A percentile compares a stretch with the other conserved stretches of the same genome.
These are phyloP conservation scores for Eumerus sabulonum DNA, from an alignment of 2,888 invertebrate species.

Conservation along the genomic window DNA sequence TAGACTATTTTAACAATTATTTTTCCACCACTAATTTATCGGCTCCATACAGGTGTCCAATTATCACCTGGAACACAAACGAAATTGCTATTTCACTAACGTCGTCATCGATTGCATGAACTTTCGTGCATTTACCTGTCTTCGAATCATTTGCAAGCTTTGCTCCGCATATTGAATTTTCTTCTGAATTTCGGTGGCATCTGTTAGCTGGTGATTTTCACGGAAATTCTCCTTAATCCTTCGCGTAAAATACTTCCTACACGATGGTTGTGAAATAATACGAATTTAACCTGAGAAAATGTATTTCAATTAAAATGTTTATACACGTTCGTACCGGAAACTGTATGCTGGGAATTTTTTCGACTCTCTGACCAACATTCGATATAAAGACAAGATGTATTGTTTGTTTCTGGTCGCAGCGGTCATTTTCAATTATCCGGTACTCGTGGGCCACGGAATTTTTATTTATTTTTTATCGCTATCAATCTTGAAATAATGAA, in stretches of 20 bases:
- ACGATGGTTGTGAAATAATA: background rate
- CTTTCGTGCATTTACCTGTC: conserved; percentile 36
- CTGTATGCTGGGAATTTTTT: conserved; percentile 49
- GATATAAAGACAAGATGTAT: conserved; percentile 36
- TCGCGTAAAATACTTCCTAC: conserved; percentile 46
- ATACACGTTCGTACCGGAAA: conserved; percentile 33
- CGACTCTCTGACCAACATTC: conserved; percentile 47
- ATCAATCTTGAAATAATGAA: too few species aligned
- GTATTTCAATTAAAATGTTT: background rate
- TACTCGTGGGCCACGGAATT: too few species aligned
- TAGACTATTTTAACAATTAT: conserved; percentile 5
- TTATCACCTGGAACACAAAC: conserved; percentile 41
- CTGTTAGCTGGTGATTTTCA: conserved; percentile 24
- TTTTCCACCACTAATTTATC: conserved; percentile 56
- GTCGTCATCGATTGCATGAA: background rate
- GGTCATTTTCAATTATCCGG: too few species aligned
- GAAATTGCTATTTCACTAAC: conserved; percentile 15
- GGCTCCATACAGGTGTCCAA: conserved; percentile 51
- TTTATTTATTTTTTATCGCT: too few species aligned
- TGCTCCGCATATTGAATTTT: conserved; percentile 45
- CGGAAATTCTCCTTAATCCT: conserved; percentile 41
- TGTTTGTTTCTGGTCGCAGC: too few species aligned
- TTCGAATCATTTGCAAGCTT: conserved; percentile 40
- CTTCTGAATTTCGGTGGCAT: conserved; percentile 18
- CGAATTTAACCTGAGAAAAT: background rate